A percentile compares a stretch with the other conserved stretches of the same genome.
phyloP scores from a whole-genome alignment of 2,113 vertebrate genomes.

The Onychostruthus taczanowskii region DNA sequence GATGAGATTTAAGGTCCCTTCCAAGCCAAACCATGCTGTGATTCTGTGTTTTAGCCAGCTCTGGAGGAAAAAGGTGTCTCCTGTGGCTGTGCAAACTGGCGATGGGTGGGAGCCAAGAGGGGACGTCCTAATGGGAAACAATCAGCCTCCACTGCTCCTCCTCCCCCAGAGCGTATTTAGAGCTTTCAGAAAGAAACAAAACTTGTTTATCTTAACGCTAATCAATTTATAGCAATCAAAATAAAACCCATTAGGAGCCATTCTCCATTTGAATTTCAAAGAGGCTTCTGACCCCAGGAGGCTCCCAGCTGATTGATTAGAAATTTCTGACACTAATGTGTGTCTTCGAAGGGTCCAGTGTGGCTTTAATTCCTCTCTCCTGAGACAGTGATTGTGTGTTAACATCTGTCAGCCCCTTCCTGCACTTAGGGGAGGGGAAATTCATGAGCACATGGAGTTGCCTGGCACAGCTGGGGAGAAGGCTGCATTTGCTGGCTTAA shows the following conservation, averaged over 20 bases:
- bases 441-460: conserved; percentile 40
- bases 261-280: conserved; percentile 63
- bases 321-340: conserved; percentile 79
- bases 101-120: background rate
- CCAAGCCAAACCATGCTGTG: background rate
- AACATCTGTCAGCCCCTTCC: conserved; percentile 71
- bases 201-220: conserved; percentile 60
- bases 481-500: conserved; percentile 35
- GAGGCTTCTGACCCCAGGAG: conserved; percentile 67
- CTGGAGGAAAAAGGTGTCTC: background rate
- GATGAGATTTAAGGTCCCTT: background rate
- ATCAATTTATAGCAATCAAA: conserved; percentile 77
- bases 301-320: conserved; percentile 74
- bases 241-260: conserved; percentile 75
- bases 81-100: background rate
- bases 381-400: conserved; percentile 62
- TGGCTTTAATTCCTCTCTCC: conserved; percentile 62
- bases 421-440: conserved; percentile 24
- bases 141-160: conserved; percentile 4
- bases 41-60: background rate
- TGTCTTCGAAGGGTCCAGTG: conserved; percentile 56
- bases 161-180: conserved; percentile 55
- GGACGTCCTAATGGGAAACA: background rate
- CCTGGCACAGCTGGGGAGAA: conserved; percentile 67
- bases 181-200: conserved; percentile 59